Evolutionary conservation across 2,797 vertebrate genomes (phyloP).

Genomic region (Ficedula albicollis): DNA sequence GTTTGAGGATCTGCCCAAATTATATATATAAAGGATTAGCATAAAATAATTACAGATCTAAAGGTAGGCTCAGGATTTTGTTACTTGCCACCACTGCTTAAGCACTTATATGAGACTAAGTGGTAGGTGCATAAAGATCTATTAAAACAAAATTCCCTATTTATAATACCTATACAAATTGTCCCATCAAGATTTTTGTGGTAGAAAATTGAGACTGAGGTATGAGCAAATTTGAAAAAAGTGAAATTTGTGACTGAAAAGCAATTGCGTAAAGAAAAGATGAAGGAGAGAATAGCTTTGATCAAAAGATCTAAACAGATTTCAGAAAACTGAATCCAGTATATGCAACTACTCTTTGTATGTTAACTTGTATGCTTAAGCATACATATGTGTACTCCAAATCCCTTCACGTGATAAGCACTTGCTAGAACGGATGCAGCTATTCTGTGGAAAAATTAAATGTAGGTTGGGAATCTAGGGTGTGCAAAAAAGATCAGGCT

Average conservation of each 20-base stretch:
- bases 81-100: not conserved
- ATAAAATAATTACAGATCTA: not conserved
- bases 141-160: not conserved
- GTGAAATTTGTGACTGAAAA: not conserved
- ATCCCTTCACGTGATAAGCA: not conserved
- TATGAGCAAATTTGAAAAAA: not conserved
- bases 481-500: not conserved
- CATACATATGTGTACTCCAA: not conserved
- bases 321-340: not conserved
- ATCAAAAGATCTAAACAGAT: not conserved
- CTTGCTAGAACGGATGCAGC: not conserved
- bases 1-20: not conserved
- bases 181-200: not conserved
- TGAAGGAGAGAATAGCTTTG: not conserved
- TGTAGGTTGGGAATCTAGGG: not conserved
- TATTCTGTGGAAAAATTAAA: not conserved
- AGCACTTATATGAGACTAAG: not conserved
- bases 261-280: not conserved
- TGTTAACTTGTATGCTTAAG: not conserved
- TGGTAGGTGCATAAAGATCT: not conserved
- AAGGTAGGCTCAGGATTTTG: not conserved
- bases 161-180: not conserved
- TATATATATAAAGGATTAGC: not conserved
- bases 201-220: not conserved
- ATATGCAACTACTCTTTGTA: not conserved